These are phyloP conservation scores for Dicrurus megarhynchus DNA, from an alignment of 2,113 vertebrate species.

Conservation along the genomic window DNA sequence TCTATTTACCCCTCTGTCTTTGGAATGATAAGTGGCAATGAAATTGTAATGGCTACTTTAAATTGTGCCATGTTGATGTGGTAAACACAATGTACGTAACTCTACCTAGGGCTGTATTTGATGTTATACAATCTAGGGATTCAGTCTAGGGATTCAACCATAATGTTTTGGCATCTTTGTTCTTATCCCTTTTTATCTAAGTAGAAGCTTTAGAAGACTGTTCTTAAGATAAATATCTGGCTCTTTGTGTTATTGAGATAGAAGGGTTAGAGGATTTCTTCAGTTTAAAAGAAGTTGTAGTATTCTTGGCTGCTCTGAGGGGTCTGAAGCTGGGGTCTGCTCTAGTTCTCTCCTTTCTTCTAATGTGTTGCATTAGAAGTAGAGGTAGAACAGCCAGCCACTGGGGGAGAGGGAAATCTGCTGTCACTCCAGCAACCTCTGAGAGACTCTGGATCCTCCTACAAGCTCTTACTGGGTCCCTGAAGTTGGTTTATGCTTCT, in stretches of 20 bases:
- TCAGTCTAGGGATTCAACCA: not conserved
- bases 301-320: not conserved
- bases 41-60: not conserved
- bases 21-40: not conserved
- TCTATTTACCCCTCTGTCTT: not conserved
- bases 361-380: not conserved
- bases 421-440: not conserved
- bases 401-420: not conserved
- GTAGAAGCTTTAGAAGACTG: not conserved
- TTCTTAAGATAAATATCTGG: not conserved
- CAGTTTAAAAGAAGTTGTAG: not conserved
- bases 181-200: not conserved
- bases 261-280: not conserved
- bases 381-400: not conserved
- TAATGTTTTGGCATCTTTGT: not conserved
- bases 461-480: slow-evolving; percentile 15
- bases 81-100: not conserved
- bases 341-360: not conserved
- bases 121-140: not conserved
- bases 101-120: not conserved
- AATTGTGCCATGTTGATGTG: not conserved
- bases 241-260: not conserved
- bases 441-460: slow-evolving; percentile 34
- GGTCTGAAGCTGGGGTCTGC: not conserved
- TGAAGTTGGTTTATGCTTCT: slow-evolving; percentile 29